A percentile compares a stretch with the other conserved stretches of the same genome.
These are phyloP conservation scores for Bufo gargarizans DNA, from an alignment of 2,113 vertebrate genomes.

Conservation along the genomic window DNA sequence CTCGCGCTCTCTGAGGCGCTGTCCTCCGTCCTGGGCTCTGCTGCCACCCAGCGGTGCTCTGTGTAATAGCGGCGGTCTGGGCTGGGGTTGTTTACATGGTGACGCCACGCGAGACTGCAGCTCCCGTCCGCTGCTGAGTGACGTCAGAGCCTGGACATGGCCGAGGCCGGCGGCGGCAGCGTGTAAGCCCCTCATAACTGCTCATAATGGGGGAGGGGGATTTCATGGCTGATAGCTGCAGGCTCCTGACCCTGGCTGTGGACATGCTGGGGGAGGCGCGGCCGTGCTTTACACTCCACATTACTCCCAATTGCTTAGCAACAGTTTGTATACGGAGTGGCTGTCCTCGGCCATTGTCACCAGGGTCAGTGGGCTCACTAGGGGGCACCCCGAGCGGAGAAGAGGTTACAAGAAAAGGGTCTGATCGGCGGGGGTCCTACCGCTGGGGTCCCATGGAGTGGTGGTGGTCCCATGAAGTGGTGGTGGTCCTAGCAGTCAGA, in stretches of 20 bases:
- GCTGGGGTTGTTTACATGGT: neutral
- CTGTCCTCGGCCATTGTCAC: neutral
- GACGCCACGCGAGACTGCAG: conserved; percentile 38
- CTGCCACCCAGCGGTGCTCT: neutral
- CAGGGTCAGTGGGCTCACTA: no score
- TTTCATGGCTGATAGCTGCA: neutral
- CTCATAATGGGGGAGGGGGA: neutral
- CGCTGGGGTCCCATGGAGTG: no score
- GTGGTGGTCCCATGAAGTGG: no score
- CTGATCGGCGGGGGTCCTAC: no score
- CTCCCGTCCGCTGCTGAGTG: conserved; percentile 18
- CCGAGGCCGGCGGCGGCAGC: conserved; percentile 12
- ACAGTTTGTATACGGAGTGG: conserved; percentile 30
- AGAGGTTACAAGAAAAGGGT: no score
- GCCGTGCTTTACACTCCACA: neutral
- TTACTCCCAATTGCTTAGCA: conserved; percentile 29
- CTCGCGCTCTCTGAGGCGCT: no score
- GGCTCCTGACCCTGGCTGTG: neutral
- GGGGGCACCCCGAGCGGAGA: no score
- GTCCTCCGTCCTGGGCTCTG: neutral
- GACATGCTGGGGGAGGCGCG: no score
- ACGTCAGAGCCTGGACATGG: conserved; percentile 43
- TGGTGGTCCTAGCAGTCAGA: no score
- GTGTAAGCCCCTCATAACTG: conserved; percentile 2
- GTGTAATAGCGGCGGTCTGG: neutral